Evolutionary conservation across 2,797 vertebrate genomes (phyloP).

Genomic region (Chromis chromis): DNA sequence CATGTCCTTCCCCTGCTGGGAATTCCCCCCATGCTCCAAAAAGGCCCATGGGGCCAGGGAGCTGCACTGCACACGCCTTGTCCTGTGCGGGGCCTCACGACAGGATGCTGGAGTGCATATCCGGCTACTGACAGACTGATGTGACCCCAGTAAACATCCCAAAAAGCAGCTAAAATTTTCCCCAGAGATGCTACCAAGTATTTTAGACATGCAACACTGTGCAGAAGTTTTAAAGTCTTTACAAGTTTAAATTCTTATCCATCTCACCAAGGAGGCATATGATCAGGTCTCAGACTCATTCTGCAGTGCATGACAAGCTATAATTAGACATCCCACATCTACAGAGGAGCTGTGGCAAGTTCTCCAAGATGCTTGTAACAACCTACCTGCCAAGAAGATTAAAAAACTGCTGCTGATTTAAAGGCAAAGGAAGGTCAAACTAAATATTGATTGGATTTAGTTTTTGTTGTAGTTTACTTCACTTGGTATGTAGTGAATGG

Average conservation of each 20-base stretch:
- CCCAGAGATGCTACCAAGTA: constrained; percentile 20
- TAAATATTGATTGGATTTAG: background rate
- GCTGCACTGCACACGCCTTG: constrained; percentile 71
- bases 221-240: background rate
- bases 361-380: background rate
- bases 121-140: constrained; percentile 70
- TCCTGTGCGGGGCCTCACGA: constrained; percentile 63
- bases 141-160: constrained; percentile 55
- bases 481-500: background rate
- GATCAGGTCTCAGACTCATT: background rate
- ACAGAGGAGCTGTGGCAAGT: background rate
- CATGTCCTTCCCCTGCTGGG: constrained; percentile 54
- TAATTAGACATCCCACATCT: background rate
- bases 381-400: background rate
- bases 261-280: background rate
- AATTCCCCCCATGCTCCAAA: constrained; percentile 55
- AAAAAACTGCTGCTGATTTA: background rate
- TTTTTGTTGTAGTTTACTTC: background rate
- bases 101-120: constrained; percentile 76
- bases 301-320: background rate
- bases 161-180: constrained; percentile 39
- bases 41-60: constrained; percentile 58
- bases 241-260: background rate
- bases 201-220: no score
- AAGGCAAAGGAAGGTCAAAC: background rate